Evolutionary conservation across 2,113 vertebrate species (phyloP), one percentile per base, ranked within the genome.

Genomic region (Pitta sordida): DNA sequence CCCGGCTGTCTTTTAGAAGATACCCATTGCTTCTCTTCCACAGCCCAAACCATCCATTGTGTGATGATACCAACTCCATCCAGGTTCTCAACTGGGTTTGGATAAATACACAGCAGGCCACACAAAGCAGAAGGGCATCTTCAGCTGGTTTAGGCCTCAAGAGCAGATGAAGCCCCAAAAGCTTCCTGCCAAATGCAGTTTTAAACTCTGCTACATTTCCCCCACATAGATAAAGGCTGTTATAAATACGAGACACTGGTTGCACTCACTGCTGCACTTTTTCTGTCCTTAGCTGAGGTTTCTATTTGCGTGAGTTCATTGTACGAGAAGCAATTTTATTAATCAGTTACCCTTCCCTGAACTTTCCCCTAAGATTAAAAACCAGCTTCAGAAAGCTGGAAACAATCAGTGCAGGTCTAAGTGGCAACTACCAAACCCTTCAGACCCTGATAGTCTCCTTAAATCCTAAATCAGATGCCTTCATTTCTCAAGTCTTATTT

Each of bases 301-400:
- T 92, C 73, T 91, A 17, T 95, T 89, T 95, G 86, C 76, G 64
- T 0, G 2, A 88, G 90, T 85, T 90, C 90, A 90, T 27, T 27
- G 75, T 44, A 93, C 0, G 0, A 90, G 71, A 92, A 86, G 69
- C 27, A 62, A 82, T 53, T 89, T 94, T 92, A 94, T 95, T 92
- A 79, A 93, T 95, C 91, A 91, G 86, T 93, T 93, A 96, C 94
- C 0, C 5, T 69, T 84, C 82, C 74, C 77, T 91, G 94, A 96
- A 93, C 86, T 94, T 96, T 94, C 89, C 70, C 86, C 92, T 18
- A 91, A 88, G 83, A 95, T 67, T 91, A 56, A 88, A 94, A 91
- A 88, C 1, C 82, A 80, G 34, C 59, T 86, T 76, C 55, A 69
- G 59, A 75, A 46, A 77, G 69, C 64, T 7, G 10, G 63, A 78